Evolutionary conservation across 1,140 invertebrate species (phyloP).

Genomic region (Zaprionus lachaisei): DNA sequence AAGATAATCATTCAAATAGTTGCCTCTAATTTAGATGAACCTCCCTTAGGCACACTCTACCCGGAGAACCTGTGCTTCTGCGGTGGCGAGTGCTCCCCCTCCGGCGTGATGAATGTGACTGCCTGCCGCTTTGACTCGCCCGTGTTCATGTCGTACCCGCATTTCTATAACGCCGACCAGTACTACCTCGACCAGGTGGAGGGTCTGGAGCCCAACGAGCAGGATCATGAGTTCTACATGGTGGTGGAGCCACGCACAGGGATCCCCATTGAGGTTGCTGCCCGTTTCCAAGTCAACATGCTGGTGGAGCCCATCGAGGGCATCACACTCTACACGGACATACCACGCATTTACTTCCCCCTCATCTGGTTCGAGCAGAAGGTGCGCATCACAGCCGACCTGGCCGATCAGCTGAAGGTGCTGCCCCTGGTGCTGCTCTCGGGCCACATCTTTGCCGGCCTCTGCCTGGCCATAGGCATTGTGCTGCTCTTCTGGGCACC

Average conservation of each 20-base stretch:
- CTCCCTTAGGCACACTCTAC: conserved; percentile 85
- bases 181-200: conserved; percentile 87
- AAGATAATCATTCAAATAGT: conserved; percentile 30
- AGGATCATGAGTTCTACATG: conserved; percentile 89
- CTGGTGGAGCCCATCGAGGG: conserved; percentile 88
- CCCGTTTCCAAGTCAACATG: conserved; percentile 91
- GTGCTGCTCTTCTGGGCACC: conserved; percentile 74
- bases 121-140: conserved; percentile 91
- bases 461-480: conserved; percentile 71
- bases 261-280: conserved; percentile 90
- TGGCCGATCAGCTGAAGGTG: conserved; percentile 84
- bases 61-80: conserved; percentile 90
- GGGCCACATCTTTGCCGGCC: conserved; percentile 74
- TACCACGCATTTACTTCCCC: conserved; percentile 90
- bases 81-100: conserved; percentile 88
- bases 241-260: conserved; percentile 90
- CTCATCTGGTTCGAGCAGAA: conserved; percentile 91
- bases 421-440: conserved; percentile 58
- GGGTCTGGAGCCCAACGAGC: conserved; percentile 89
- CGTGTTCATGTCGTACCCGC: conserved; percentile 93
- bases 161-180: conserved; percentile 92
- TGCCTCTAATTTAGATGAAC: not conserved
- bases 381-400: conserved; percentile 86
- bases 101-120: conserved; percentile 89
- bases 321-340: conserved; percentile 88